Conservation (phyloP, 2,113 vertebrate genomes). For the Pholis gunnellus region DNA sequence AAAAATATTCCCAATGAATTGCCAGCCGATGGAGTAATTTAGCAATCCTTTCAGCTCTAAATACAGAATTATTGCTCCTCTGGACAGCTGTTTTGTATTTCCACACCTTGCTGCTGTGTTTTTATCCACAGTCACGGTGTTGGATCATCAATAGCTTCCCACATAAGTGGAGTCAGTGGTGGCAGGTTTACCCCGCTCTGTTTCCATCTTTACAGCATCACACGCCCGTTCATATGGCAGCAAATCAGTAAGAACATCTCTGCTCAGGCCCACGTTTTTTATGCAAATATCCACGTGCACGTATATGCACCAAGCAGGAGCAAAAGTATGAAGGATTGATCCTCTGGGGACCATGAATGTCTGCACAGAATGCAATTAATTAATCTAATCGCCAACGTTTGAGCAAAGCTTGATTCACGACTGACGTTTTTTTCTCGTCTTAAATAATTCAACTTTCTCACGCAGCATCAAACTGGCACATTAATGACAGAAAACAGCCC, state of each 20-base stretch:
- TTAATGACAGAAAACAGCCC: constrained; percentile 41
- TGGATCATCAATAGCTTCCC: not conserved
- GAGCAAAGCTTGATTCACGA: not conserved
- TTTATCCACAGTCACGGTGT: not conserved
- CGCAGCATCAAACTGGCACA: constrained; percentile 19
- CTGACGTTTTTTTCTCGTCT: not conserved
- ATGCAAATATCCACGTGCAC: not conserved
- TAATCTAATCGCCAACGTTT: not conserved
- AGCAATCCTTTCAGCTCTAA: not conserved
- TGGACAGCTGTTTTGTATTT: not conserved
- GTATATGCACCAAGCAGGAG: not conserved
- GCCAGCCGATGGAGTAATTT: not conserved
- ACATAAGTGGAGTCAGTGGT: not conserved
- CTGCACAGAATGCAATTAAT: not conserved
- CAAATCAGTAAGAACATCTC: not conserved
- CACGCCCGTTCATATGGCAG: not conserved
- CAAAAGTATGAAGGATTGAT: not conserved
- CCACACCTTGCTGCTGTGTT: not conserved
- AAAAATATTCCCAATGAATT: not conserved
- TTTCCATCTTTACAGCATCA: not conserved
- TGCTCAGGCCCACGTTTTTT: not conserved
- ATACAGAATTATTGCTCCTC: not conserved
- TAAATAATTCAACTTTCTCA: not conserved
- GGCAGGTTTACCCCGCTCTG: not conserved
- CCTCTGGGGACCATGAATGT: not conserved